Conservation (phyloP, 2,888 invertebrate species). For the Dendrolimus pini region DNA sequence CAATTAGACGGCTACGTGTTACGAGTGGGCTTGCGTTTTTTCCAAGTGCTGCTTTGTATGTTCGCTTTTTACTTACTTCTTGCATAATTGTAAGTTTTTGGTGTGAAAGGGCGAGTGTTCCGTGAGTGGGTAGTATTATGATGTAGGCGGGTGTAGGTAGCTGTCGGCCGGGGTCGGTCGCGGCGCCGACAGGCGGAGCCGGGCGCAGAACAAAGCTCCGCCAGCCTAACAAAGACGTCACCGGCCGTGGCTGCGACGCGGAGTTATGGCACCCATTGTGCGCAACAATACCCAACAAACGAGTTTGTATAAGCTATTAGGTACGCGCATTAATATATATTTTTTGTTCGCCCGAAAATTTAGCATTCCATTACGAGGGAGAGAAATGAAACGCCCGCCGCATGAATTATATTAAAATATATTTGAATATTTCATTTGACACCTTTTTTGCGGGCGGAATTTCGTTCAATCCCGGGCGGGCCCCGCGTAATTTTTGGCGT, state of each 20-base stretch:
- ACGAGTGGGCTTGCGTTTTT: conserved; percentile 5
- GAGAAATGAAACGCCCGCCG: conserved; percentile 77
- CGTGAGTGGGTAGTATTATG: conserved; percentile 20
- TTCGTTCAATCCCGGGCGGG: conserved; percentile 70
- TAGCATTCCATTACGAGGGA: conserved; percentile 77
- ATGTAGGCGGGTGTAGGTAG: conserved; percentile 32
- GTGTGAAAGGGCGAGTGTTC: conserved; percentile 13
- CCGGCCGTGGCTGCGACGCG: conserved; percentile 73
- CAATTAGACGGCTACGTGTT: conserved; percentile 57
- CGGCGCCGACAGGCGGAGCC: conserved; percentile 62
- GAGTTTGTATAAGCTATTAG: conserved; percentile 78
- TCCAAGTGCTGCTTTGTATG: conserved; percentile 2
- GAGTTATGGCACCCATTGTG: conserved; percentile 77
- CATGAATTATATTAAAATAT: conserved; percentile 78
- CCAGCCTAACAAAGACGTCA: conserved; percentile 75
- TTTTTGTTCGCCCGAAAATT: conserved; percentile 76
- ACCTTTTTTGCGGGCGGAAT: conserved; percentile 74
- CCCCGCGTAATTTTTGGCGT: conserved; percentile 71
- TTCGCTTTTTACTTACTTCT: conserved; percentile 2
- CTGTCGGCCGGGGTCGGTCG: conserved; percentile 41
- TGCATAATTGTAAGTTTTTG: conserved; percentile 1
- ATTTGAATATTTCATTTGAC: conserved; percentile 78
- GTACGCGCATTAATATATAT: conserved; percentile 77
- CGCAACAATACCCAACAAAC: conserved; percentile 77
- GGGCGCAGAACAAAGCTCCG: conserved; percentile 62